A percentile compares a stretch with the other conserved stretches of the same genome.
Evolutionary conservation across 2,113 vertebrate genomes (phyloP).

Genomic region (Corythoichthys haematopterus): DNA sequence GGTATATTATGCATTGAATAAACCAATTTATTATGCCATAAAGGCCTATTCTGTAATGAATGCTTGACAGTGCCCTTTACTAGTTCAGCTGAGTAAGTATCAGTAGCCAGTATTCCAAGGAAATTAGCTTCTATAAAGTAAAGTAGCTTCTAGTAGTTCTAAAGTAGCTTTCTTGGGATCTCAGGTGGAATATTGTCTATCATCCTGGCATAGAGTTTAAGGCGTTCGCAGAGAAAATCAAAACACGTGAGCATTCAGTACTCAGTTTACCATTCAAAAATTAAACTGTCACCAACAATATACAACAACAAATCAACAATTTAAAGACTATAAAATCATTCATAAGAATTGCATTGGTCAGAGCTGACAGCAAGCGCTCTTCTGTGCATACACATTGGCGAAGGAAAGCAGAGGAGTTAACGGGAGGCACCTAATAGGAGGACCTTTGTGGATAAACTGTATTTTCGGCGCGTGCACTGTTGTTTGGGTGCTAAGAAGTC

Average conservation of each 20-base stretch:
- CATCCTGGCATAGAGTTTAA: background rate
- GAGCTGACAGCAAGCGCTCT: constrained; percentile 40
- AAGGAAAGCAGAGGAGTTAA: background rate
- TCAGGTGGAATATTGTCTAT: background rate
- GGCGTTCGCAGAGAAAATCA: background rate
- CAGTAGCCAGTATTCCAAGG: background rate
- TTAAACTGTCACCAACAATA: background rate
- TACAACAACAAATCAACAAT: background rate
- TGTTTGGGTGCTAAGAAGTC: no score
- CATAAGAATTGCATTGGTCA: constrained; percentile 78
- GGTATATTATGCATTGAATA: background rate
- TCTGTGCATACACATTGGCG: background rate
- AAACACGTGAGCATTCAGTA: background rate
- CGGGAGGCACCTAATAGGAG: background rate
- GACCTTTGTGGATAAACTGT: no score
- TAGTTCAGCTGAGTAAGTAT: background rate
- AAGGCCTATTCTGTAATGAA: background rate
- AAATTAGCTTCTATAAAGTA: background rate
- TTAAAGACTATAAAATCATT: constrained; percentile 57
- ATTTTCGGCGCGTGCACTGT: no score
- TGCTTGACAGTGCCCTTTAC: background rate
- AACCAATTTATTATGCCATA: background rate
- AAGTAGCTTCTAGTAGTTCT: background rate
- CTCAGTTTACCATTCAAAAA: background rate
- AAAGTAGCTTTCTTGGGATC: background rate